Evolutionary conservation across 2,888 invertebrate genomes (phyloP).

Genomic region (Atrina japonica): DNA sequence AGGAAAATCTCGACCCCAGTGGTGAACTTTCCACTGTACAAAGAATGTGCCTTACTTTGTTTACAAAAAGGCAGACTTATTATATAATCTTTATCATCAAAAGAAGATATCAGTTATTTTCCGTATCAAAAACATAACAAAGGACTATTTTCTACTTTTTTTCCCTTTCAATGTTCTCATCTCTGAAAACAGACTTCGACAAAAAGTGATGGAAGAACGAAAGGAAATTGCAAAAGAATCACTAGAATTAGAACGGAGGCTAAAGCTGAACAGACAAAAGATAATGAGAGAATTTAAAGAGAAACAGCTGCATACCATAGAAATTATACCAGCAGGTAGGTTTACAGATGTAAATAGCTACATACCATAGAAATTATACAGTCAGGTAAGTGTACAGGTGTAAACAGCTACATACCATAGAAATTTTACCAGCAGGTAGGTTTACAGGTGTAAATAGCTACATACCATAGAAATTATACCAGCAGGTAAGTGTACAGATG

Average conservation of each 20-base stretch:
- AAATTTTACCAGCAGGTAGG: constrained; percentile 78
- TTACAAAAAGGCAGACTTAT: no score
- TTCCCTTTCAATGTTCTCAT: no score
- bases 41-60: no score
- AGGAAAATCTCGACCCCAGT: no score
- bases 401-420: constrained; percentile 73
- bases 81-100: no score
- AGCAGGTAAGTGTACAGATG: constrained; percentile 68
- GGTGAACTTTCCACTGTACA: no score
- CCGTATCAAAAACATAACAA: no score
- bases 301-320: constrained; percentile 75
- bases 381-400: neutral
- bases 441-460: constrained; percentile 70
- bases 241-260: constrained; percentile 71
- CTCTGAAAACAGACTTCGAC: constrained; percentile 41
- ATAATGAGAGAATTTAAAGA: constrained; percentile 76
- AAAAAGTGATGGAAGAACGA: constrained; percentile 57
- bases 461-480: constrained; percentile 77
- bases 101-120: no score
- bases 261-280: constrained; percentile 69
- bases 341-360: neutral
- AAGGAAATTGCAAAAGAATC: constrained; percentile 63
- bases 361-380: neutral
- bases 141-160: no score
- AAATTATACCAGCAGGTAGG: constrained; percentile 78